phyloP scores from a whole-genome alignment of 1,140 invertebrate genomes.

The Hesperophylax magnus region DNA sequence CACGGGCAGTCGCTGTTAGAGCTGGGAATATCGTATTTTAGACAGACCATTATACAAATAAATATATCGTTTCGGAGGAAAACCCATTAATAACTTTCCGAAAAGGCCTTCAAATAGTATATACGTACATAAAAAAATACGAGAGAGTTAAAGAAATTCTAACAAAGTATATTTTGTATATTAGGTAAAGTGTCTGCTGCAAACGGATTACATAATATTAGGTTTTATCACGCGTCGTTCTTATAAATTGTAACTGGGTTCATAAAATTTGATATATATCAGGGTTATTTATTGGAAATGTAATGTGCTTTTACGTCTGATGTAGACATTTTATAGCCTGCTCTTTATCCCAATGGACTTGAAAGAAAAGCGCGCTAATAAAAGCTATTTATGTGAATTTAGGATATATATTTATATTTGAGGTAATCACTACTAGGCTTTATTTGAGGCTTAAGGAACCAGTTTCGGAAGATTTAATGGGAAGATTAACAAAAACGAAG shows the following conservation, averaged over 20 bases:
- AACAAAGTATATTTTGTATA: too few species aligned
- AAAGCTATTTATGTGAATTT: too few species aligned
- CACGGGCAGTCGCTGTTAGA: background rate
- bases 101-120: background rate
- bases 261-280: background rate
- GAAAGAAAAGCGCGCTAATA: too few species aligned
- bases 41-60: background rate
- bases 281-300: background rate
- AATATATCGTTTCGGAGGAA: background rate
- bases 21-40: background rate
- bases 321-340: background rate
- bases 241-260: background rate
- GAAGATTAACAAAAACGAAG: too few species aligned
- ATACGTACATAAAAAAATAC: too few species aligned
- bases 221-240: background rate
- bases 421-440: too few species aligned
- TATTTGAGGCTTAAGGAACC: too few species aligned
- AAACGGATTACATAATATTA: background rate
- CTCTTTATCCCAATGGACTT: background rate
- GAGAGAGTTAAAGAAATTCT: too few species aligned
- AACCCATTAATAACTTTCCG: constrained; percentile 1
- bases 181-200: too few species aligned
- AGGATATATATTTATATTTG: too few species aligned
- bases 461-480: too few species aligned
- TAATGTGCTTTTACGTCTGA: constrained; percentile 2